Evolutionary conservation across 2,797 vertebrate genomes (phyloP), one percentile per base, ranked within the genome.

Genomic region (Pteronotus mesoamericanus): DNA sequence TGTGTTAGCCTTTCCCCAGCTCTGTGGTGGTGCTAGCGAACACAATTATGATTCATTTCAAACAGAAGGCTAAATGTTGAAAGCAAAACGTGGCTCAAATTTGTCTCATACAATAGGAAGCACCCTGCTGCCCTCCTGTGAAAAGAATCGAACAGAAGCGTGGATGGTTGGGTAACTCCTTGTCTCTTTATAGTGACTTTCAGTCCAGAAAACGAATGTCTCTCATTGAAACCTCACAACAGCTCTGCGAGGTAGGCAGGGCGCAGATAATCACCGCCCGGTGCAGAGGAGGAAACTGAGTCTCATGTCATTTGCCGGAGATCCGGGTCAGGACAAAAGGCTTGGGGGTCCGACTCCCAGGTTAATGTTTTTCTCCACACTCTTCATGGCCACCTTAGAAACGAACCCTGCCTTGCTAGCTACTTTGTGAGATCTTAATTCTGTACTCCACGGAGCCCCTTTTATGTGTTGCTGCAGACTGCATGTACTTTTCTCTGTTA

Each of bases 401-500:
- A 87, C 29, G 18, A 90, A 34, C 32, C 22, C 71, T 3, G 39
- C 18, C 74, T 57, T 78, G 48, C 26, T 6, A 21, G 26, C 19
- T 69, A 37, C 39, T 61, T 39, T 51, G 68, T 78, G 91, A 88
- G 86, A 66, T 61, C 86, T 86, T 39, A 66, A 48, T 84, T 87
- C 68, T 48, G 1, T 32, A 0, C 18, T 83, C 44, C 22, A 9
- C 44, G 24, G 46, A 77, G 18, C 26, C 8, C 32, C 78, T 89
- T 34, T 68, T 18, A 24, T 72, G 94, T 79, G 83, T 51, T 24
- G 57, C n/a, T 24, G 55, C 22, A 57, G 69, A 37, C 37, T 26
- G 71, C 55, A 22, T 87, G 93, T 78, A 46, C 78, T 94, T 96
- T 87, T 83, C 71, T 86, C 5, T 77, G 59, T 92, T 59, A 57